A percentile compares a stretch with the other conserved stretches of the same genome.
phyloP scores from a whole-genome alignment of 2,797 vertebrate genomes.

The Manis javanica region DNA sequence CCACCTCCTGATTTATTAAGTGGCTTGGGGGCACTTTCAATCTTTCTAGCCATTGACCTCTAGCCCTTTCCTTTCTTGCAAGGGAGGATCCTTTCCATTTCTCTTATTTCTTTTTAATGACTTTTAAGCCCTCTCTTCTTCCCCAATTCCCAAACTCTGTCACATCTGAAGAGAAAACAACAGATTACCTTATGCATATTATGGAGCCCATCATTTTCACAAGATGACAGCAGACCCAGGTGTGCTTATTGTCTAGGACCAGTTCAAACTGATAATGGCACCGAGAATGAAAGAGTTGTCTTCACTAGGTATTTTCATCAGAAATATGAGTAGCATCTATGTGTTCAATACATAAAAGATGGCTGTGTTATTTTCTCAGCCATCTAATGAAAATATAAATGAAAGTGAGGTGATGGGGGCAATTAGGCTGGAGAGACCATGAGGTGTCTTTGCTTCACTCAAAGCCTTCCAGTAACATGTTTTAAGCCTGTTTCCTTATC shows the following conservation, averaged over 20 bases:
- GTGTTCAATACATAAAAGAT: neutral
- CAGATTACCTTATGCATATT: neutral
- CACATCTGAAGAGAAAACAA: neutral
- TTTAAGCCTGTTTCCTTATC: neutral
- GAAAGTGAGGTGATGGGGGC: neutral
- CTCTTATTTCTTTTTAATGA: constrained; percentile 54
- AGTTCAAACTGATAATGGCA: neutral
- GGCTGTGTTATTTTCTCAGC: neutral
- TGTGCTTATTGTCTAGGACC: neutral
- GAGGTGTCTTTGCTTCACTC: neutral
- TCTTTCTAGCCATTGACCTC: constrained; percentile 60
- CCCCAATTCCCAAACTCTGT: neutral
- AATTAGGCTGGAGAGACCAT: neutral
- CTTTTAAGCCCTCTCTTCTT: constrained; percentile 23
- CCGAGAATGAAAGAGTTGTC: neutral
- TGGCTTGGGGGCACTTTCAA: constrained; percentile 46
- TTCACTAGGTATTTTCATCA: neutral
- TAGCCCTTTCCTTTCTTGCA: constrained; percentile 11
- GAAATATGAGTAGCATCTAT: neutral
- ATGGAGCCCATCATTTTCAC: neutral
- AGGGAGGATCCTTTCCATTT: neutral
- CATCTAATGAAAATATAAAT: neutral
- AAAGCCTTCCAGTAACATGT: neutral
- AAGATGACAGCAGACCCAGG: neutral
- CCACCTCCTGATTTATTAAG: constrained; percentile 58